Evolutionary conservation across 2,888 invertebrate species (phyloP).

Genomic region (Argynnis bischoffii): DNA sequence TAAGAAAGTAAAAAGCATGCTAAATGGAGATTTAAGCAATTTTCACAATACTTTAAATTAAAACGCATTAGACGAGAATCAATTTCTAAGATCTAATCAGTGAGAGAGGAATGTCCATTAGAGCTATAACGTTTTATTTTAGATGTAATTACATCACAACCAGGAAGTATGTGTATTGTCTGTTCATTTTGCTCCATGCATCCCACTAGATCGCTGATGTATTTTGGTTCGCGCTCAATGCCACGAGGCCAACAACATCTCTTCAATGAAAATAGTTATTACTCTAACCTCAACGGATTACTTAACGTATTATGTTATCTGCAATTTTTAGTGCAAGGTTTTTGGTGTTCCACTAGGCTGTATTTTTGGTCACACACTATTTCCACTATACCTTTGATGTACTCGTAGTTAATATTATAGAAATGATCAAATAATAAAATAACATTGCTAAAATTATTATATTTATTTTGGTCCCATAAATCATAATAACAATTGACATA

Average conservation of each 20-base stretch:
- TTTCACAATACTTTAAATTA: neutral
- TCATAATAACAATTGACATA: slow-evolving; percentile 29
- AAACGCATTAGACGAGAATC: neutral
- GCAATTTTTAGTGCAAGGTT: slow-evolving; percentile 45
- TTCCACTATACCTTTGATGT: neutral
- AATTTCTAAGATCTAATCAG: slow-evolving; percentile 1
- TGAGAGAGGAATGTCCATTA: slow-evolving; percentile 8
- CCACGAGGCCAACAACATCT: slow-evolving; percentile 75
- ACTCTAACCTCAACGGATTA: slow-evolving; percentile 42
- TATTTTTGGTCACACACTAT: neutral
- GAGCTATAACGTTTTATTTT: slow-evolving; percentile 23
- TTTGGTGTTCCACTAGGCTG: neutral
- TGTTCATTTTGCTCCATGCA: slow-evolving; percentile 31
- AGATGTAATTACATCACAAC: slow-evolving; percentile 49
- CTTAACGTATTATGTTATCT: slow-evolving; percentile 36
- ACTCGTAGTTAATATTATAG: neutral
- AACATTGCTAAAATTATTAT: slow-evolving; percentile 25
- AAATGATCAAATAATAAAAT: slow-evolving; percentile 2
- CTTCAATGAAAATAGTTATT: slow-evolving; percentile 69
- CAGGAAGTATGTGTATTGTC: slow-evolving; percentile 58
- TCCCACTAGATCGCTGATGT: slow-evolving; percentile 39
- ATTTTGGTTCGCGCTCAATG: slow-evolving; percentile 65
- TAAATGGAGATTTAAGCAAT: neutral
- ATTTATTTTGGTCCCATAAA: slow-evolving; percentile 42
- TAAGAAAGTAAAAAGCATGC: neutral